Base-by-base conservation (phyloP, 2,888 invertebrate species). In the Auanema sp. region DNA sequence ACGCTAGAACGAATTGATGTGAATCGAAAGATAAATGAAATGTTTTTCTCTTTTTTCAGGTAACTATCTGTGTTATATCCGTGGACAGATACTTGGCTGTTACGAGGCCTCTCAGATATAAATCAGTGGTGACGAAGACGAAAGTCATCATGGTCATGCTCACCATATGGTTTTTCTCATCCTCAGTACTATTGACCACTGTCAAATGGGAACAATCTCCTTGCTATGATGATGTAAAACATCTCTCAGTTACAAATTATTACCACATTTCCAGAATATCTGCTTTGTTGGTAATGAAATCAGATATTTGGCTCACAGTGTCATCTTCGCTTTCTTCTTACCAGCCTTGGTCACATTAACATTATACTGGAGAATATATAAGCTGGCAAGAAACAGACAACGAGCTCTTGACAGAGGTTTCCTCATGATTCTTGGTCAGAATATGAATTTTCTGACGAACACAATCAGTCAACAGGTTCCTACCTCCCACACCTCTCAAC, bases 41-140 rank as follows among this genome's bases (percentile, higher is more conserved):
- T 24, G 42, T 3, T 18, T 21, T 16, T 33, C n/a, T 4, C 18
- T 12, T 24, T 43, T 58, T 72, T 54, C 64, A 80, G 80, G 80
- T 88, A 53, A 88, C 88, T 76, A 84, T 88, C 42, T 87, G 88
- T 72, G 84, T 86, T 21, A 83, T 86, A 18, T 85, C 85, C 33
- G 80, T 86, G 53, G 86, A 86, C 73, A 72, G 85, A 51, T 84
- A 83, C 66, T 59, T 83, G 42, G 83, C 82, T 21, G 83, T 83
- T 40, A 84, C 83, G 12, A 65, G 80, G 24, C 83, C 83, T n/a
- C 71, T 83, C 50, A 75, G 78, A 44, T 83, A 84, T 72, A 83
- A 83, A 64, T 68, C 73, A 2, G 60, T 83, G 18, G 79, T 83
- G 4, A 83, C 83, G 6, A 83, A 83, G 56, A 68, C 68, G 12